Percentiles rank a stretch among this genome's conserved stretches.
phyloP scores from a whole-genome alignment of 2,113 vertebrate species.

The Atherinomorus stipes region DNA sequence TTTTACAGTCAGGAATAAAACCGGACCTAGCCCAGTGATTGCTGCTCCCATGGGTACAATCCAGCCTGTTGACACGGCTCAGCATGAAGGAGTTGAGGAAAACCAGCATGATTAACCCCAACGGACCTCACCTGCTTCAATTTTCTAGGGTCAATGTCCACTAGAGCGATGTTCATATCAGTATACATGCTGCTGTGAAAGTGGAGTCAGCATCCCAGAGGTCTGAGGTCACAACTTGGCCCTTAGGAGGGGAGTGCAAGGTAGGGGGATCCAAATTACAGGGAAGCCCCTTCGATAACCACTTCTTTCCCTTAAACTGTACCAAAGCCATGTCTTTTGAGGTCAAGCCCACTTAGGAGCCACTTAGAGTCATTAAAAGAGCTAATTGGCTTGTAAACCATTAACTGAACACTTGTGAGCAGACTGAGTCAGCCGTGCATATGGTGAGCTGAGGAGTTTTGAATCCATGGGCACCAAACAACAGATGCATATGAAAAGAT shows the following conservation, averaged over 20 bases:
- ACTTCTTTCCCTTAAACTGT: conserved; percentile 1
- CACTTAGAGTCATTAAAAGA: conserved; percentile 39
- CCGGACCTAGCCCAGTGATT: conserved; percentile 18
- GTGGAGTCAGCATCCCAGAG: not conserved
- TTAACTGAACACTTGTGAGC: conserved; percentile 8
- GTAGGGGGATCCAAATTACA: conserved; percentile 14
- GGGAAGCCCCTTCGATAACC: conserved; percentile 54
- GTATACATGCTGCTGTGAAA: conserved; percentile 6
- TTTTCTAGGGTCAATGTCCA: not conserved
- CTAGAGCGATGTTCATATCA: conserved; percentile 28
- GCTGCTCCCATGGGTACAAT: conserved; percentile 37
- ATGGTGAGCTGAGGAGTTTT: not conserved
- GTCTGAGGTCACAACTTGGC: conserved; percentile 65
- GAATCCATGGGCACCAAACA: conserved; percentile 47
- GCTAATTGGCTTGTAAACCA: conserved; percentile 28
- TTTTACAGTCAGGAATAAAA: conserved; percentile 18
- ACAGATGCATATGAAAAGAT: conserved; percentile 27
- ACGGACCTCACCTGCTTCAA: conserved; percentile 26
- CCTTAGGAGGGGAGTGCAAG: not conserved
- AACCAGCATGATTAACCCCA: conserved; percentile 15
- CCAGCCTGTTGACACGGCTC: not conserved
- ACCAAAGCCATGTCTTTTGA: conserved; percentile 8
- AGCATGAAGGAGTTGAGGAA: conserved; percentile 14
- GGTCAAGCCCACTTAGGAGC: conserved; percentile 20
- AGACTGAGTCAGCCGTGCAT: not conserved